A percentile compares a stretch with the other conserved stretches of the same genome.
These are phyloP conservation scores for Neuroscelio doddi DNA, from an alignment of 2,888 invertebrate species.

Conservation along the genomic window DNA sequence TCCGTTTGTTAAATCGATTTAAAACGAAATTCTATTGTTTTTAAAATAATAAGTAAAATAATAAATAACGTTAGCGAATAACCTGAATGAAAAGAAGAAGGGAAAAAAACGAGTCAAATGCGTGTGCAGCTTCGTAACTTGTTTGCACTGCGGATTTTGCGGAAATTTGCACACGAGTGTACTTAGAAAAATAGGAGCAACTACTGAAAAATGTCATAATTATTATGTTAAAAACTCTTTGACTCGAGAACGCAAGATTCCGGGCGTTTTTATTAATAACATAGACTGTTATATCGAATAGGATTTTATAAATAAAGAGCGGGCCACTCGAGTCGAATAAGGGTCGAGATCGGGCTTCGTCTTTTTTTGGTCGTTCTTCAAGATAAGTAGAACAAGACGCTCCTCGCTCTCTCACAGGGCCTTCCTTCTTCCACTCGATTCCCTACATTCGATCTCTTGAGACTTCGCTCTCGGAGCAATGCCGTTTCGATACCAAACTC, in stretches of 20 bases:
- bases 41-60: too few relatives aligned
- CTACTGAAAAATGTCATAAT: too few relatives aligned
- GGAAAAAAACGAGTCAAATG: too few relatives aligned
- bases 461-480: conserved; percentile 36
- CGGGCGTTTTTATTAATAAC: conserved; percentile 30
- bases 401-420: conserved; percentile 35
- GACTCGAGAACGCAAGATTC: not conserved
- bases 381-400: conserved; percentile 44
- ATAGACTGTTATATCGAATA: conserved; percentile 21
- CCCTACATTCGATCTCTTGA: conserved; percentile 33
- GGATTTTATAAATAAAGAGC: conserved; percentile 31
- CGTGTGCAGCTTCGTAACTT: too few relatives aligned
- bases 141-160: too few relatives aligned
- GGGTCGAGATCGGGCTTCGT: conserved; percentile 36
- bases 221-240: too few relatives aligned
- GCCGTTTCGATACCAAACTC: conserved; percentile 39
- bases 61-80: too few relatives aligned
- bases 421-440: conserved; percentile 33
- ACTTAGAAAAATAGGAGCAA: too few relatives aligned
- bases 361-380: conserved; percentile 28
- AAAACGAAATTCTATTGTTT: too few relatives aligned
- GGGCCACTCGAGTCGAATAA: conserved; percentile 20
- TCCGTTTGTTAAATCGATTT: too few relatives aligned
- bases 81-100: too few relatives aligned
- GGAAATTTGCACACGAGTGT: too few relatives aligned